Base-by-base conservation (phyloP, 2,797 vertebrate species). In the Nannoperca obscura region DNA sequence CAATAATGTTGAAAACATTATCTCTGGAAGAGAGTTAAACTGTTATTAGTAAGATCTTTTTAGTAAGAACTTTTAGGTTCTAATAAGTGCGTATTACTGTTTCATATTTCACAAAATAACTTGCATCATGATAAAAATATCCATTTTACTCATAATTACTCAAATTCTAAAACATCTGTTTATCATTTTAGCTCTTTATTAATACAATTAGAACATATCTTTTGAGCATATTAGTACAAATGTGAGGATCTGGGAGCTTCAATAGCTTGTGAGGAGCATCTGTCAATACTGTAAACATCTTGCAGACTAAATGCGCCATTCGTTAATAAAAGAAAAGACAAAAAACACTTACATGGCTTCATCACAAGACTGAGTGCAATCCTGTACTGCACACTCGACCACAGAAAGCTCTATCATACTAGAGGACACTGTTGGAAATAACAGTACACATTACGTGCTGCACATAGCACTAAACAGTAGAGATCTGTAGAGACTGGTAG, bases 1-100 rank as follows among this genome's bases (percentile, higher is more conserved):
- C 97, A 64, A 99, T 98, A 75, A 99, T 96, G 94, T 97, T 99
- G 93, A 99, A 98, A 84, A 97, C 94, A 79, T 97, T 97, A 83
- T 98, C 97, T 91, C 98, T 99, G 94, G 22, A 94, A 91, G 27
- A 66, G 0, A 83, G n/a, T 58, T 38, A 9, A 58, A 14, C 12
- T 62, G 7, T 38, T 24, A 46, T 22, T 10, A 3, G 1, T n/a
- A 32, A 50, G 1, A 50, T 22, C 30, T 59, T 64, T 15, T 13
- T 10, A 3, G 1, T n/a, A 27, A 1, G 24, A 22, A 62, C 24
- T 46, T 34, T 20, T 36, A 27, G 8, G 15, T 47, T 47, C 10
- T 24, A n/a, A 30, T 32, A 4, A 1, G 1, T 58, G 40, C 3
- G 8, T 27, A 15, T 20, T 20, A n/a, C 20, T 13, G 24, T 38